Percentiles rank a stretch among this genome's conserved stretches.
Evolutionary conservation across 2,797 vertebrate species (phyloP).

Genomic region (Gallinago stenura): DNA sequence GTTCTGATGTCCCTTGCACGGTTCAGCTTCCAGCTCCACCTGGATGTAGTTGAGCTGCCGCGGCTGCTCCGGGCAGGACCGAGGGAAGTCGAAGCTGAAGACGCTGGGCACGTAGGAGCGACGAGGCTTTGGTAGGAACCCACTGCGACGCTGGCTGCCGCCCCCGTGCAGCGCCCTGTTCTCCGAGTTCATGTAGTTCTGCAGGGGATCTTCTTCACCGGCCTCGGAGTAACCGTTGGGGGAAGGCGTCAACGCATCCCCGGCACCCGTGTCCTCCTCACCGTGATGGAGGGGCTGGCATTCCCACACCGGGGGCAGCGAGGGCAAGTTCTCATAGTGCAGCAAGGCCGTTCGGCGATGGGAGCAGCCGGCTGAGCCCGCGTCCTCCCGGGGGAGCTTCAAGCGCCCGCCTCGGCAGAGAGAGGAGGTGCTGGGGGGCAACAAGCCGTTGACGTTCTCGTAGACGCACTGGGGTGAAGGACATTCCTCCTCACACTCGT

Average conservation of each 20-base stretch:
- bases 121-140: conserved; percentile 66
- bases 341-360: conserved; percentile 90
- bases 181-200: conserved; percentile 90
- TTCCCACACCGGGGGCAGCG: conserved; percentile 95
- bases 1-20: conserved; percentile 72
- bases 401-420: conserved; percentile 78
- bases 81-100: conserved; percentile 95
- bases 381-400: conserved; percentile 84
- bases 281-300: conserved; percentile 84
- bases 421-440: conserved; percentile 46
- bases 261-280: conserved; percentile 80
- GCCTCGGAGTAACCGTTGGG: conserved; percentile 85
- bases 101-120: conserved; percentile 77
- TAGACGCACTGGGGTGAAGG: conserved; percentile 81
- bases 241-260: conserved; percentile 87
- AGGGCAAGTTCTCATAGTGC: conserved; percentile 97
- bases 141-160: conserved; percentile 51
- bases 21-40: conserved; percentile 92
- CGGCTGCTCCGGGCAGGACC: conserved; percentile 78
- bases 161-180: conserved; percentile 70
- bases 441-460: conserved; percentile 90
- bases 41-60: conserved; percentile 99
- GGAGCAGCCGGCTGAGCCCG: conserved; percentile 51
- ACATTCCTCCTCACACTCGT: conserved; percentile 80
- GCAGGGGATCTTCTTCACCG: conserved; percentile 85